phyloP scores from a whole-genome alignment of 35 echinoderm and acorn worm genomes.

The Stichopus chloronotus region DNA sequence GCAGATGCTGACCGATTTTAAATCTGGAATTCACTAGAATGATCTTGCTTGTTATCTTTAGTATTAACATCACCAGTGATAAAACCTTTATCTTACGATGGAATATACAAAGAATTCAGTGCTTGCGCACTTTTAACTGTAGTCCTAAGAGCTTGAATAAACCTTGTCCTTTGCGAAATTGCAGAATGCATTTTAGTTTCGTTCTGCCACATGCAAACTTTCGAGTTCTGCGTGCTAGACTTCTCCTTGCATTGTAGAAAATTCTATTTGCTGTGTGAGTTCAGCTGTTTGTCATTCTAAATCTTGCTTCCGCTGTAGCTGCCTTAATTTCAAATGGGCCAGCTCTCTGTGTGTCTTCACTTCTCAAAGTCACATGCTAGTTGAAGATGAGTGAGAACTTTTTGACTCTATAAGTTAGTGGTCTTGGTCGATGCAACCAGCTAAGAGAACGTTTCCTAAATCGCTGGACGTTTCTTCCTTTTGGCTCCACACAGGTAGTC shows the following conservation, averaged over 20 bases:
- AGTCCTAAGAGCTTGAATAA: not conserved
- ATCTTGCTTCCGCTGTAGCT: not conserved
- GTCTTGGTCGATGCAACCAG: not conserved
- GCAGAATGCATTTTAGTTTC: not conserved
- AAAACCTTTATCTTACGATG: not conserved
- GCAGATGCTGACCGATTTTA: not conserved
- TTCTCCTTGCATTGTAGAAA: not conserved
- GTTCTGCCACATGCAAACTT: not conserved
- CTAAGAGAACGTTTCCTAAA: not conserved
- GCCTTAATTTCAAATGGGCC: not conserved
- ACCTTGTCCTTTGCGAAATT: not conserved
- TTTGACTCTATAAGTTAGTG: not conserved
- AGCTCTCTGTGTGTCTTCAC: not conserved
- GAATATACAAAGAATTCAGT: not conserved
- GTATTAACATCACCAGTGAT: not conserved
- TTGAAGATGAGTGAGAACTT: not conserved
- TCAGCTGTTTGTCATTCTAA: constrained; percentile 15
- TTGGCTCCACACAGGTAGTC: not conserved
- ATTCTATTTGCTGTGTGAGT: not conserved
- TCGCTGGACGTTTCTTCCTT: not conserved
- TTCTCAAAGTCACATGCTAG: not conserved
- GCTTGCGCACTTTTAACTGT: not conserved
- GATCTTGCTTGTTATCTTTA: not conserved
- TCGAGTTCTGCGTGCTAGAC: not conserved
- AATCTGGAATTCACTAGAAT: not conserved